Evolutionary conservation across 1,140 invertebrate genomes (phyloP).

Genomic region (Xylocopa sonorina): DNA sequence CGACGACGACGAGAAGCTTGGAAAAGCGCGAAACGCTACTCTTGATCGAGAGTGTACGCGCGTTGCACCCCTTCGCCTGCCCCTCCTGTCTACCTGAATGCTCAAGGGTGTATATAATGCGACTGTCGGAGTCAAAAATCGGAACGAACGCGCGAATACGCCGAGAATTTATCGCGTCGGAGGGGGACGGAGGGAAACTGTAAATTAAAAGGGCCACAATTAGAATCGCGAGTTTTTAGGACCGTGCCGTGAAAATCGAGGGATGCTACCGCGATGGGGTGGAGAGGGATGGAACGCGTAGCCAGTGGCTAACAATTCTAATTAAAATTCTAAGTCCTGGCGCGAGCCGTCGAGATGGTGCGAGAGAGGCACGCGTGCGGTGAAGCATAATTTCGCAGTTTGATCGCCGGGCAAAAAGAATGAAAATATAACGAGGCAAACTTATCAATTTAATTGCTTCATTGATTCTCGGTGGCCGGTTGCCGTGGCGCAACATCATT

Average conservation of each 20-base stretch:
- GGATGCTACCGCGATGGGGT: not conserved
- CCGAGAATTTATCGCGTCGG: not conserved
- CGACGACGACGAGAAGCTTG: not conserved
- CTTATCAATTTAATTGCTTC: constrained; percentile 55
- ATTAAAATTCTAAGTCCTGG: constrained; percentile 29
- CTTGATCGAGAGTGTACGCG: constrained; percentile 53
- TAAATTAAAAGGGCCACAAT: constrained; percentile 7
- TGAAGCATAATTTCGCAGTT: constrained; percentile 24
- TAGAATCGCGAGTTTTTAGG: not conserved
- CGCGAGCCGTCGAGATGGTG: not conserved
- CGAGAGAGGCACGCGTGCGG: not conserved
- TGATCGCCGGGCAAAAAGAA: constrained; percentile 37
- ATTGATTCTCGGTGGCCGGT: constrained; percentile 37
- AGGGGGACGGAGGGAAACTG: not conserved
- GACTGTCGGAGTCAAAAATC: constrained; percentile 60
- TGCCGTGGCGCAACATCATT: constrained; percentile 33
- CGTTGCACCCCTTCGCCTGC: constrained; percentile 7
- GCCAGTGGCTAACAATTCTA: constrained; percentile 2
- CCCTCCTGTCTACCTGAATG: constrained; percentile 46
- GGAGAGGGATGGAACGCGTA: too few relatives aligned
- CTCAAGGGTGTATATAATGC: constrained; percentile 62
- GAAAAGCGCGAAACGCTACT: constrained; percentile 6
- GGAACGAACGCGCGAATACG: constrained; percentile 30
- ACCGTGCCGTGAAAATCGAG: not conserved
- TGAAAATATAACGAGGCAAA: constrained; percentile 46